Evolutionary conservation across 2,888 invertebrate genomes (phyloP).

Genomic region (Digitonthophagus gazella): DNA sequence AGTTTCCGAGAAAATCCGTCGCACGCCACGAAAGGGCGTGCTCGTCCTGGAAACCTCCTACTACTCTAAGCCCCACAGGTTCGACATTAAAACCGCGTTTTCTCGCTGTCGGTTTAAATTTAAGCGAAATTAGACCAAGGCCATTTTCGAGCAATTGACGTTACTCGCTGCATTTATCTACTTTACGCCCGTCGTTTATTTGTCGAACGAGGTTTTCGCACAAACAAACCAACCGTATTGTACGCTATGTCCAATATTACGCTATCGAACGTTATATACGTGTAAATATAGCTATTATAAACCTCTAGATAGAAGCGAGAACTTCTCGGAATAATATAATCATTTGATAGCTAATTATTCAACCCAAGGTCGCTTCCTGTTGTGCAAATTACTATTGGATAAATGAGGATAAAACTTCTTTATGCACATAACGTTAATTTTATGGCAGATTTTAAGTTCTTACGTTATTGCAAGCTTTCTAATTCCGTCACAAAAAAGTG

Average conservation of each 20-base stretch:
- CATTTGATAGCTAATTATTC: not conserved
- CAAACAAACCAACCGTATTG: not conserved
- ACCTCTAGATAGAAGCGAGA: too few species aligned
- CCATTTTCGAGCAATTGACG: not conserved
- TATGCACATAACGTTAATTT: too few species aligned
- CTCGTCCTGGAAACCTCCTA: too few species aligned
- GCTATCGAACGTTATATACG: too few species aligned
- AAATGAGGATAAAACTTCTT: not conserved
- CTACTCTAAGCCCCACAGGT: too few species aligned
- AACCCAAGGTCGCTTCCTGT: not conserved
- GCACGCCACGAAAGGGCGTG: not conserved
- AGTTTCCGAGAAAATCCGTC: not conserved
- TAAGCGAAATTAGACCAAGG: not conserved
- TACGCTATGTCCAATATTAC: not conserved
- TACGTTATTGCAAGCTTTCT: too few species aligned
- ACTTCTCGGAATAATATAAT: too few species aligned
- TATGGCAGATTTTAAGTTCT: too few species aligned
- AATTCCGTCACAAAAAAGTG: too few species aligned
- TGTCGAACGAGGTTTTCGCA: not conserved
- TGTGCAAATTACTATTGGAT: too few species aligned
- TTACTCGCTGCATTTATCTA: not conserved
- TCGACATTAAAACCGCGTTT: not conserved
- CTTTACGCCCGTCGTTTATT: not conserved
- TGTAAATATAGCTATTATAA: too few species aligned
- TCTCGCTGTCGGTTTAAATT: not conserved